Evolutionary conservation across 2,113 vertebrate species (phyloP), one percentile per base, ranked within the genome.

Genomic region (Megaceryle torquata): DNA sequence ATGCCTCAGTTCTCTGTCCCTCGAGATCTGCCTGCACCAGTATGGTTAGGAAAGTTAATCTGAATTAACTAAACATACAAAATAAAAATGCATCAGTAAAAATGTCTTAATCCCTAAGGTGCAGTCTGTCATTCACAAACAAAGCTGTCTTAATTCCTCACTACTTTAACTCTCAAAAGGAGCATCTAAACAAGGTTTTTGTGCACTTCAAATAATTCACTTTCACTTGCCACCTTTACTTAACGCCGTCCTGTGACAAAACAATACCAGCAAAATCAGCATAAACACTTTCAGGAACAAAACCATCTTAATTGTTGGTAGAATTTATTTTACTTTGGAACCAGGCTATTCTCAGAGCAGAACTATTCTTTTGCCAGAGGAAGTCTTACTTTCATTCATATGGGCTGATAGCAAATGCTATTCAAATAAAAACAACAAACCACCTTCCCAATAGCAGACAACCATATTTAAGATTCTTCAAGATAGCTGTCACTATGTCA

Each of bases 71-170:
- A 88, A 88, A 79, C 51, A 91, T 7, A 31, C 0, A 3, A 75
- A 95, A 78, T 86, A 88, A 93, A 95, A 91, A 95, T 56, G 56
- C 80, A 94, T 24, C 92, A 68, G 56, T 86, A 91, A 86, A 89
- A 95, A 83, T 15, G 79, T 59, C 91, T 90, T 91, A 95, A 86
- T 93, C 89, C 76, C 95, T 60, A 41, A 60, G 61, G 92, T 69
- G 39, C 46, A 64, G 68, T 71, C 35, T 39, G 79, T 96, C 80
- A 92, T 95, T 96, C 89, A 95, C 74, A 95, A 92, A 74, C 88
- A 92, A 91, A 94, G 29, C 79, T 87, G 85, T 82, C 89, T 80
- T 83, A 94, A 93, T 95, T 95, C 90, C 91, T 83, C 33, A 25
- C 76, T 83, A 46, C 39, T 94, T 94, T 91, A 88, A 85, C 76